Evolutionary conservation across 1,140 invertebrate species (phyloP).

Genomic region (Lepidurus couesii): DNA sequence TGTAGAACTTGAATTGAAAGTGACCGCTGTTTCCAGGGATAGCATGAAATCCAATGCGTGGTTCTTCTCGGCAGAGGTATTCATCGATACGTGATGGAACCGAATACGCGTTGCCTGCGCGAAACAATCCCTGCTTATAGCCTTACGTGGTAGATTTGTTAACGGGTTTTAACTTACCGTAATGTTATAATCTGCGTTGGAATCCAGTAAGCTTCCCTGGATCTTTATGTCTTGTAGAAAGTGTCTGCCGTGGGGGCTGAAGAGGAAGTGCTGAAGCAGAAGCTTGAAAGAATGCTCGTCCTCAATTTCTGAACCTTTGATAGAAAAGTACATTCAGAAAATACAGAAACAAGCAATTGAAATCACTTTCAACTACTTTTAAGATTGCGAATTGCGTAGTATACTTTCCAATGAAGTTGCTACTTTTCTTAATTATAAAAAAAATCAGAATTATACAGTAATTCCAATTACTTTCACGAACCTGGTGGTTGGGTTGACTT

Average conservation of each 20-base stretch:
- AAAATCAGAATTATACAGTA: not conserved
- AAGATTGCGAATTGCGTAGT: not conserved
- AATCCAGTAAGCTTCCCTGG: conserved; percentile 40
- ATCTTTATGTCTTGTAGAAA: conserved; percentile 48
- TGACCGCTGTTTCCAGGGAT: conserved; percentile 11
- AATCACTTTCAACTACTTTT: not conserved
- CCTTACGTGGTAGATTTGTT: not conserved
- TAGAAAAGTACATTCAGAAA: not conserved
- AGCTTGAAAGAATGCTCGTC: conserved; percentile 45
- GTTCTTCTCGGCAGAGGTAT: conserved; percentile 31
- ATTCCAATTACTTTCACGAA: not conserved
- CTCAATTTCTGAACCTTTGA: conserved; percentile 31
- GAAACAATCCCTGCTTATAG: not conserved
- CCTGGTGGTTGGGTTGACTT: conserved; percentile 23
- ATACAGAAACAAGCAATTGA: not conserved
- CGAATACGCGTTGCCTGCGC: conserved; percentile 34
- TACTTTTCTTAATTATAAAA: not conserved
- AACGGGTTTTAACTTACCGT: conserved; percentile 42
- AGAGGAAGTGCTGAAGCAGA: conserved; percentile 45
- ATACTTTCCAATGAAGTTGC: not conserved
- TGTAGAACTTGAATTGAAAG: not conserved
- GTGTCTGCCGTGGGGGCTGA: conserved; percentile 45
- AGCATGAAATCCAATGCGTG: conserved; percentile 31
- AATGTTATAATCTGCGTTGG: conserved; percentile 45
- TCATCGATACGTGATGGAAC: conserved; percentile 33